Conservation (phyloP, 2,113 vertebrate species). For the Ailurus styani region DNA sequence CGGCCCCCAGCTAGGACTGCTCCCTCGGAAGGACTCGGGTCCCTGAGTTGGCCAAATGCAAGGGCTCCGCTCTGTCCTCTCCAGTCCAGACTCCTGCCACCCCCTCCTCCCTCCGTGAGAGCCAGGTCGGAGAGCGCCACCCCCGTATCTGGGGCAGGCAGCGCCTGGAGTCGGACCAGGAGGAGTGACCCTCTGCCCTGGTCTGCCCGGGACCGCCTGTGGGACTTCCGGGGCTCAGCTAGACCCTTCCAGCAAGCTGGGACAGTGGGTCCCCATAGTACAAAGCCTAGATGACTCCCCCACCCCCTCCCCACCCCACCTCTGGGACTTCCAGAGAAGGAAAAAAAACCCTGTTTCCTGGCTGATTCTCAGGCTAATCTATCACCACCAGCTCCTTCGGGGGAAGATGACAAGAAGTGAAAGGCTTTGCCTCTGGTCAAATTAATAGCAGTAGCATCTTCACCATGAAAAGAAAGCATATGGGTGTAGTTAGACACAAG, state of each 20-base stretch:
- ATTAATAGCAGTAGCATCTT: not conserved
- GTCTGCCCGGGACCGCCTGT: not conserved
- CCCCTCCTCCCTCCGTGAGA: not conserved
- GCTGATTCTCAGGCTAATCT: not conserved
- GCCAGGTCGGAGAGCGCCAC: not conserved
- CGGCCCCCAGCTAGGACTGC: not conserved
- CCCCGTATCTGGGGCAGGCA: not conserved
- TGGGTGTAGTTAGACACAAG: not conserved
- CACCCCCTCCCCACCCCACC: too few relatives aligned
- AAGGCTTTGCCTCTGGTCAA: not conserved
- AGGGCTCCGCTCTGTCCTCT: not conserved
- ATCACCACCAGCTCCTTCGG: not conserved
- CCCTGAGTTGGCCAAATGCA: not conserved
- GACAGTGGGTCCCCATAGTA: not conserved
- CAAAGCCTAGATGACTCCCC: not conserved
- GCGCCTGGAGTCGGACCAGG: too few relatives aligned
- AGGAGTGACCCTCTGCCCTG: not conserved
- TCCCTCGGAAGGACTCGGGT: not conserved
- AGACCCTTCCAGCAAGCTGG: not conserved
- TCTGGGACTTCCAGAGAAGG: not conserved
- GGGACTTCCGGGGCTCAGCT: not conserved
- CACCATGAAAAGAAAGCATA: not conserved
- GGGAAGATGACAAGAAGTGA: not conserved
- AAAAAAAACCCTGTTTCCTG: not conserved
- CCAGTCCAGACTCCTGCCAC: rapidly evolving